Evolutionary conservation across 37 sponge, comb jelly and placozoan species (phyloP).

Genomic region (Eunapius fragilis): DNA sequence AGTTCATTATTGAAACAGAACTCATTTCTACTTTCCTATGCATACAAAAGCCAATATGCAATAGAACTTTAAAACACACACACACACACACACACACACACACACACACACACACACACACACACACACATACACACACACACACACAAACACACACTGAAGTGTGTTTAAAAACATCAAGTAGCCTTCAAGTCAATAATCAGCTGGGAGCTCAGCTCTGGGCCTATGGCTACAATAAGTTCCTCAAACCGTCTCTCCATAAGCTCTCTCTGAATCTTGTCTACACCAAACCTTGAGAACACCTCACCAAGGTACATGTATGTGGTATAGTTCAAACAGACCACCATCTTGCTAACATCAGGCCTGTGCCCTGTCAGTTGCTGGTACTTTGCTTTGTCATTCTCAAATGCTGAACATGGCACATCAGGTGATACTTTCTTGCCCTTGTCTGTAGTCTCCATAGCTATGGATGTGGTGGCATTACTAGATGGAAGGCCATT

Average conservation of each 20-base stretch:
- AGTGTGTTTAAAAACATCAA: neutral
- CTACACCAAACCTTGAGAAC: slow-evolving; percentile 3
- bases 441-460: neutral
- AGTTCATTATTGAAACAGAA: no score
- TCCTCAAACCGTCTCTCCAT: slow-evolving; percentile 64
- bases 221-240: slow-evolving; percentile 51
- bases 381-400: slow-evolving; percentile 20
- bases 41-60: no score
- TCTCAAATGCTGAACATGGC: slow-evolving; percentile 32
- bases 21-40: no score
- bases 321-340: slow-evolving; percentile 64
- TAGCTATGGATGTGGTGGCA: neutral
- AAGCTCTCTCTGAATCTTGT: slow-evolving; percentile 26
- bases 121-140: no score
- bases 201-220: slow-evolving; percentile 54
- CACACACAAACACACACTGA: no score
- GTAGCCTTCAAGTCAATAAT: slow-evolving; percentile 56
- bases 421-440: neutral
- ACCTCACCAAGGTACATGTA: slow-evolving; percentile 63
- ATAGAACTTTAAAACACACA: no score
- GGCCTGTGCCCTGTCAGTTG: slow-evolving; percentile 4
- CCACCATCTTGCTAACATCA: slow-evolving; percentile 41
- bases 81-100: no score
- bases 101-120: no score
- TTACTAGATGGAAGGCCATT: neutral